A percentile compares a stretch with the other conserved stretches of the same genome.
Conservation (phyloP, 1,140 invertebrate genomes). For the Listronotus oregonensis region DNA sequence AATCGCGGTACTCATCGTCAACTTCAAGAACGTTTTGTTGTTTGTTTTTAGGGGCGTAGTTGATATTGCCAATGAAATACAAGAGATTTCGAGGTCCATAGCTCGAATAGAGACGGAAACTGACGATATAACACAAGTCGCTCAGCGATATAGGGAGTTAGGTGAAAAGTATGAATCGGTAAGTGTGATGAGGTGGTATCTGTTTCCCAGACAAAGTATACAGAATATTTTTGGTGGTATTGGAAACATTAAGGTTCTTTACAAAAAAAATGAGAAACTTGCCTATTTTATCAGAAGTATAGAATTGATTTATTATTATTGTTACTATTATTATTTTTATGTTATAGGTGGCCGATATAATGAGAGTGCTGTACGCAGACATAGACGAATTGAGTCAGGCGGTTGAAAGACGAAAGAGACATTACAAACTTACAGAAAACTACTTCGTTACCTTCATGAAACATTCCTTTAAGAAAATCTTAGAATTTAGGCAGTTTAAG, state of each 20-base stretch:
- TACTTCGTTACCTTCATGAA: conserved; percentile 48
- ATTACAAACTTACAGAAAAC: conserved; percentile 47
- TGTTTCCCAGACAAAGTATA: too few species aligned
- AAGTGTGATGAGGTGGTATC: not conserved
- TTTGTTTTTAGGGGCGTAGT: conserved; percentile 30
- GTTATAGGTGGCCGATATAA: conserved; percentile 21
- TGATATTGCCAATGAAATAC: conserved; percentile 40
- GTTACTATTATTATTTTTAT: not conserved
- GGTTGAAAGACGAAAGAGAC: conserved; percentile 33
- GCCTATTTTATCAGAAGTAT: too few species aligned
- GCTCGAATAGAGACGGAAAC: conserved; percentile 38
- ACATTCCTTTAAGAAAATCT: conserved; percentile 46
- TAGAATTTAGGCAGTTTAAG: conserved; percentile 48
- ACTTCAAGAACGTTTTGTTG: not conserved
- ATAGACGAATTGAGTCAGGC: conserved; percentile 39
- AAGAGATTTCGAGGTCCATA: conserved; percentile 36
- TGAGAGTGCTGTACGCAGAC: conserved; percentile 34
- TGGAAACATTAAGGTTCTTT: too few species aligned
- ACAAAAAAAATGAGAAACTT: too few species aligned
- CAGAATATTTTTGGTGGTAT: too few species aligned
- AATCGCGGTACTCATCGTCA: not conserved
- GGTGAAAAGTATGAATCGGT: conserved; percentile 33
- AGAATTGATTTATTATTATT: too few species aligned
- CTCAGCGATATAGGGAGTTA: conserved; percentile 35
- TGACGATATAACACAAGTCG: conserved; percentile 36